Percentiles rank a stretch among this genome's conserved stretches.
phyloP scores from a whole-genome alignment of 2,797 vertebrate species.

The Leptodactylus fallax region DNA sequence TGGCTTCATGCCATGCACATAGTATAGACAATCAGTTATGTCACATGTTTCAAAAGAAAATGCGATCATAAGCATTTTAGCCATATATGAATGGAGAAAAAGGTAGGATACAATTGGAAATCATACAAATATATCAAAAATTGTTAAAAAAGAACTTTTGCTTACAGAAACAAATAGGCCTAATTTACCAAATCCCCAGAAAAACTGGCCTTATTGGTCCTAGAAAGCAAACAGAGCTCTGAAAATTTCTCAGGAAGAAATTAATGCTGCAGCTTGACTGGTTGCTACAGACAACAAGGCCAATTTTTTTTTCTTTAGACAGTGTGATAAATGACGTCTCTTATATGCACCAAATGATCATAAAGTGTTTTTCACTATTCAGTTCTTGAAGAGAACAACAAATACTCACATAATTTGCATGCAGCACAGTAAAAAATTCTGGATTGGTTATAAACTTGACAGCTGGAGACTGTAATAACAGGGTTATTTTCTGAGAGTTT shows the following conservation, averaged over 20 bases:
- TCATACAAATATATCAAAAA: too few species aligned
- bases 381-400: neutral
- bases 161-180: neutral
- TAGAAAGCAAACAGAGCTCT: neutral
- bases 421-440: constrained; percentile 95
- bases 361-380: neutral
- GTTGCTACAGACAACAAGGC: neutral
- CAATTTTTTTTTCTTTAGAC: too few species aligned
- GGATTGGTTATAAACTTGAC: constrained; percentile 98
- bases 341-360: neutral
- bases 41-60: too few species aligned
- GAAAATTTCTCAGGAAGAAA: neutral
- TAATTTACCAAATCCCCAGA: neutral
- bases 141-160: too few species aligned
- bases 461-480: constrained; percentile 92
- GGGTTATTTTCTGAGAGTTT: constrained; percentile 89
- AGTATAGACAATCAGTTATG: too few species aligned
- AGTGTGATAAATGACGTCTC: neutral
- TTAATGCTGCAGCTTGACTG: neutral
- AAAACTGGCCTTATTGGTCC: neutral
- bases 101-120: too few species aligned
- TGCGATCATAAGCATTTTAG: too few species aligned
- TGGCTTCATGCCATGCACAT: too few species aligned
- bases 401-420: constrained; percentile 91
- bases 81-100: too few species aligned